Evolutionary conservation across 1,140 invertebrate species (phyloP), one percentile per base, ranked within the genome.

Genomic region (Ostrea edulis): DNA sequence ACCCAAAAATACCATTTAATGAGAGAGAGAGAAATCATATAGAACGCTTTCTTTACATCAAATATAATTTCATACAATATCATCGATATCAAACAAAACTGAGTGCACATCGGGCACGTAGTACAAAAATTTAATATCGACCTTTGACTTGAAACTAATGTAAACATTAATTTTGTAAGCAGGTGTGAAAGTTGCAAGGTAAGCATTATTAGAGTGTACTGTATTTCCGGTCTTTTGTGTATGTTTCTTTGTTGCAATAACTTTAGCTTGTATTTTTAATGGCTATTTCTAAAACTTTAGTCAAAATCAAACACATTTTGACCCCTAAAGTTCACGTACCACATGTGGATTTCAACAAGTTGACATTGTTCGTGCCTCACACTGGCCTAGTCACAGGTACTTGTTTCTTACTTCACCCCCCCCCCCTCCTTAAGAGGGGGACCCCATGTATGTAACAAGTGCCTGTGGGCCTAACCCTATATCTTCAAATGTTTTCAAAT

Each of bases 101-200:
- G 25, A 77, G 2, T 77, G 2, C 0, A 77, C 68, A 9, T 77
- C 68, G 68, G 68, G 68, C 29, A 77, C 68, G 68, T 12, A 29
- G 25, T 77, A 4, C 29, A 1, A 35, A 29, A 35, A 77, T 29
- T 29, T 77, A 29, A 77, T 20, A n/a, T 5, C 82, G 58, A 84
- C 55, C 81, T 84, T 87, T 87, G 86, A 87, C 81, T 77, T 77
- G 86, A 83, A 83, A 62, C 86, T 53, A 82, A 87, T 87, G 86
- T 84, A 84, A 84, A 87, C 82, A 54, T 82, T 55, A 65, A 52
- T 53, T 55, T 84, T 55, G 52, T 54, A 1, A 14, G 55, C 62
- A 22, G 58, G 58, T 52, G 8, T 65, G 20, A 77, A 77, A 77
- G 29, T 77, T 77, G 68, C 68, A 77, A 77, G 68, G 68, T 77